phyloP scores from a whole-genome alignment of 2,797 vertebrate species.

The Liparis tanakae region DNA sequence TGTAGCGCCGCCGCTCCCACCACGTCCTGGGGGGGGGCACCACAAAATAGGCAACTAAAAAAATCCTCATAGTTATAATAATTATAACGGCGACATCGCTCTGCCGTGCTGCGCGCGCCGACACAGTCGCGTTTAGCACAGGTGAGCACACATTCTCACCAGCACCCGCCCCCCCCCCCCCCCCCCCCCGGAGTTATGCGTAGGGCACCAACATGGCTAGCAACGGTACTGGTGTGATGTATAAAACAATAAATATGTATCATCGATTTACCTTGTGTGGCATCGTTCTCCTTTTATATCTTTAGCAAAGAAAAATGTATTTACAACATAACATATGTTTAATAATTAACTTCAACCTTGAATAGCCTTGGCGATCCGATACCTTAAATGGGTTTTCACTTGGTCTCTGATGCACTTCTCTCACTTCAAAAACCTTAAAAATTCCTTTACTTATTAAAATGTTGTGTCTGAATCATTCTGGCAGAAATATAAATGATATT shows the following conservation, averaged over 20 bases:
- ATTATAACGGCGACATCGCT: no score
- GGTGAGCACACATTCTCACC: no score
- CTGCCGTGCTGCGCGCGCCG: no score
- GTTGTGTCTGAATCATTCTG: neutral
- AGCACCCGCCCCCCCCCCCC: no score
- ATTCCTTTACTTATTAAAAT: neutral
- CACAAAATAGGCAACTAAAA: no score
- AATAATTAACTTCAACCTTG: neutral
- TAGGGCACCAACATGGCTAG: no score
- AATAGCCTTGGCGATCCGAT: neutral
- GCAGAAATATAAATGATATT: neutral
- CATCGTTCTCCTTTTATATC: constrained; percentile 6
- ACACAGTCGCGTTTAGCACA: no score
- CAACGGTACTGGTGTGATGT: neutral
- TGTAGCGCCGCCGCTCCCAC: no score
- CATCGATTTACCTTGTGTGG: neutral
- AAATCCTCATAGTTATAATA: no score
- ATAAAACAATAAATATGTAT: neutral
- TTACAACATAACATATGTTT: constrained; percentile 5
- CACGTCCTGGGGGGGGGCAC: no score
- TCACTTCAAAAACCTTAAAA: neutral
- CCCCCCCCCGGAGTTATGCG: no score
- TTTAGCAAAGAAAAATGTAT: constrained; percentile 1
- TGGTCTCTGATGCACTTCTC: neutral
- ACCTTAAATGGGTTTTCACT: neutral